Evolutionary conservation across 2,888 invertebrate genomes (phyloP), one percentile per base, ranked within the genome.

Genomic region (Clistopyga incitator): DNA sequence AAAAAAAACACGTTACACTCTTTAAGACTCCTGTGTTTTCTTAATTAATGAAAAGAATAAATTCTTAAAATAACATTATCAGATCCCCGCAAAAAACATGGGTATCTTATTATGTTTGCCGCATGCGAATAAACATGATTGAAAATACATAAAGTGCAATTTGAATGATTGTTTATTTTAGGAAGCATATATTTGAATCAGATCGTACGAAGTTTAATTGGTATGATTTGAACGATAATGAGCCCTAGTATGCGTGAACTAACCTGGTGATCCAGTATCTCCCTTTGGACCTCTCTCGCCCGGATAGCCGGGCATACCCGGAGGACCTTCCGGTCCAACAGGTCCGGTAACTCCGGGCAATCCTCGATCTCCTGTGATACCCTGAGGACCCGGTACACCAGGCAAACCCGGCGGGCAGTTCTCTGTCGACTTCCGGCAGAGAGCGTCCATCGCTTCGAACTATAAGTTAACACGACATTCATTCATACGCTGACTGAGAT

Each of bases 371-470:
- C 96, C 96, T 0, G 94, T 90, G 3, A 91, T 87, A 10, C 94
- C 94, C 47, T 94, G 94, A 23, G 92, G 94, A 0, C 96, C 96
- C 0, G 94, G 93, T 0, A 94, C 94, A 0, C 97, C 97, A 59
- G 95, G 94, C 0, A 95, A 94, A 0, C 96, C 96, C 45, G 95
- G 95, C 0, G 97, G 96, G 88, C 98, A 98, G 90, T 97, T 97
- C 78, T 97, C 97, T 89, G 96, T 96, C 0, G 97, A 96, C 10
- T 97, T 96, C 88, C 96, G 96, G 91, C 98, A 98, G 90, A 97
- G 97, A 0, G 96, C 97, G 91, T 97, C 97, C 72, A 98, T 96
- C 1, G 97, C 97, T 90, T 96, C 96, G 90, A 97, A 95, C 97
- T 97, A 94, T 20, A 94, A 94, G 79, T 87, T 82, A 83, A 79